Evolutionary conservation across 2,113 vertebrate genomes (phyloP).

Genomic region (Ptyas mucosa): DNA sequence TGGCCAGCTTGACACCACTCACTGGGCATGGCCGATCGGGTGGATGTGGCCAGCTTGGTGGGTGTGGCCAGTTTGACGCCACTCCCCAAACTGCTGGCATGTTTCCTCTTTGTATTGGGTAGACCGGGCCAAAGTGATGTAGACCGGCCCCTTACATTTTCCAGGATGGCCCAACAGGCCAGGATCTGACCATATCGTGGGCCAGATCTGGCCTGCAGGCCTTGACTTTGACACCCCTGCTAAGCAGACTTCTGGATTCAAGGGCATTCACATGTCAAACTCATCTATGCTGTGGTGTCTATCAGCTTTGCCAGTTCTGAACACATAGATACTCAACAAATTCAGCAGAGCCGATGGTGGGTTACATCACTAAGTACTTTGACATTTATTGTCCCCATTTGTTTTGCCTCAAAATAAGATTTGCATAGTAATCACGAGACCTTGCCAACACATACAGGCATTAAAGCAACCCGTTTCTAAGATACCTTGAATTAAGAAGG

Average conservation of each 20-base stretch:
- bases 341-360: not conserved
- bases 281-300: not conserved
- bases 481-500: not conserved
- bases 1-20: too few species aligned
- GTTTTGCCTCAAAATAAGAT: not conserved
- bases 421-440: not conserved
- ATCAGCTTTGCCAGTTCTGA: not conserved
- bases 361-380: not conserved
- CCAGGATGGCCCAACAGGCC: too few species aligned
- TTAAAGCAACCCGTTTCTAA: slow-evolving; percentile 19
- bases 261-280: not conserved
- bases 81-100: too few species aligned
- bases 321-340: not conserved
- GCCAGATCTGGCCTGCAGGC: too few species aligned
- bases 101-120: too few species aligned
- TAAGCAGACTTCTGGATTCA: not conserved
- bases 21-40: too few species aligned
- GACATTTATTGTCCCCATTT: not conserved
- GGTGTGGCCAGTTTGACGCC: too few species aligned
- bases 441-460: not conserved
- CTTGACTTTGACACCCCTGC: not conserved
- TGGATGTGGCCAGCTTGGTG: too few species aligned
- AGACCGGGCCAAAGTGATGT: too few species aligned
- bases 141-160: too few species aligned
- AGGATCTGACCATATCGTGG: too few species aligned